Evolutionary conservation across 1,140 invertebrate genomes (phyloP), one percentile per base, ranked within the genome.

Genomic region (Eubasilissa regina): DNA sequence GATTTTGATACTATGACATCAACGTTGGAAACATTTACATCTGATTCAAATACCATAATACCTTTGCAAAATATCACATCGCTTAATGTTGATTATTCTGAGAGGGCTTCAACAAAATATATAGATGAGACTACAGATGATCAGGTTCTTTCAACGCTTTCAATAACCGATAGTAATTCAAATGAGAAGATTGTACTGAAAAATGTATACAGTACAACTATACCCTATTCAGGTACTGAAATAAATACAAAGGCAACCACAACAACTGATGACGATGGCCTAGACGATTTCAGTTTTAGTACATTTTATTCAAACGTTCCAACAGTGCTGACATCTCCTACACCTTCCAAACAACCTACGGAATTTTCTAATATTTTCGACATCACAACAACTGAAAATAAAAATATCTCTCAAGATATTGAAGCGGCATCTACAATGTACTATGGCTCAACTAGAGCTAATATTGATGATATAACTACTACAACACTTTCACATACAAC

Each of bases 351-450:
- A 47, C 19, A 51, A 6, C 51, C 77, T 44, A 70, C 77, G 0
- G 77, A 77, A 21, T 48, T 64, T 62, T 70, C 80, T 15, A 78
- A 78, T 72, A 53, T 55, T 21, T 13, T 77, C 15, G 77, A 70
- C 25, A 35, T 72, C 1, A 68, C 75, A 19, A 80, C 76, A 58
- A n/a, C 55, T 9, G 55, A 75, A 58, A 64, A 13, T 7, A 82
- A 78, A 60, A 80, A 53, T 12, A 60, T 21, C 12, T 44, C 62
- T 17, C 56, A 81, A 76, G 81, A 82, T 62, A 80, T 80, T 15
- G 76, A 78, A 62, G 60, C 78, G 10, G 75, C 70, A 3, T 82
- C 81, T 4, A 82, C 81, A 25, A 48, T 60, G 12, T 82, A 82
- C 55, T 82, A 80, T 15, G 75, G 76, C 58, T 17, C 76, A 3